These are phyloP conservation scores for Drosophila pruinosa DNA, from an alignment of 1,140 invertebrate genomes.

Conservation along the genomic window DNA sequence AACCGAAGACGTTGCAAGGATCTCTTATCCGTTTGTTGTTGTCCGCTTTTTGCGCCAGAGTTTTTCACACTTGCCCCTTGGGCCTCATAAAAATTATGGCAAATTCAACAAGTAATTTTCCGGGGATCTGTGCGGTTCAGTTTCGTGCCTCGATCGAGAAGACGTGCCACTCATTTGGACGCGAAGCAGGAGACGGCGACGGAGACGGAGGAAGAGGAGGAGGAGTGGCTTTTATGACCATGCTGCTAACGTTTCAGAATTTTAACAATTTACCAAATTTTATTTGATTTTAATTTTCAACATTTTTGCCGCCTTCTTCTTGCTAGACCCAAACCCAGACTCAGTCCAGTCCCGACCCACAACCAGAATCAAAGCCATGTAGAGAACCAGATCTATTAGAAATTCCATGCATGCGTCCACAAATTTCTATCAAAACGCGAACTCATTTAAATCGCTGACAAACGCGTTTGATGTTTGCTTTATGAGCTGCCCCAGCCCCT, in stretches of 20 bases:
- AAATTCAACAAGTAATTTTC: conserved; percentile 40
- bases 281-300: conserved; percentile 74
- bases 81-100: conserved; percentile 63
- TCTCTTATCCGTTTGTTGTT: conserved; percentile 23
- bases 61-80: conserved; percentile 65
- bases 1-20: conserved; percentile 23
- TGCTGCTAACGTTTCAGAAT: conserved; percentile 57
- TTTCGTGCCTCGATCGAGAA: conserved; percentile 33
- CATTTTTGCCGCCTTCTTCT: conserved; percentile 64
- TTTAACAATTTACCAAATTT: conserved; percentile 63
- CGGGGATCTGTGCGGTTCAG: background rate
- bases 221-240: conserved; percentile 54
- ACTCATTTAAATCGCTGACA: conserved; percentile 69
- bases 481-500: conserved; percentile 49
- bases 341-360: background rate
- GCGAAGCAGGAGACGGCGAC: background rate
- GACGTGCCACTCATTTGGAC: conserved; percentile 34
- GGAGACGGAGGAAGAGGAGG: background rate
- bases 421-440: conserved; percentile 76
- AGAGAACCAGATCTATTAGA: conserved; percentile 7
- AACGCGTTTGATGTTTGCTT: conserved; percentile 71
- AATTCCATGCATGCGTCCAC: conserved; percentile 46
- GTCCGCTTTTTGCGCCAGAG: conserved; percentile 50
- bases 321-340: background rate
- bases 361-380: background rate